Evolutionary conservation across 2,888 invertebrate species (phyloP), one percentile per base, ranked within the genome.

Genomic region (Tenthredo scrophulariae): DNA sequence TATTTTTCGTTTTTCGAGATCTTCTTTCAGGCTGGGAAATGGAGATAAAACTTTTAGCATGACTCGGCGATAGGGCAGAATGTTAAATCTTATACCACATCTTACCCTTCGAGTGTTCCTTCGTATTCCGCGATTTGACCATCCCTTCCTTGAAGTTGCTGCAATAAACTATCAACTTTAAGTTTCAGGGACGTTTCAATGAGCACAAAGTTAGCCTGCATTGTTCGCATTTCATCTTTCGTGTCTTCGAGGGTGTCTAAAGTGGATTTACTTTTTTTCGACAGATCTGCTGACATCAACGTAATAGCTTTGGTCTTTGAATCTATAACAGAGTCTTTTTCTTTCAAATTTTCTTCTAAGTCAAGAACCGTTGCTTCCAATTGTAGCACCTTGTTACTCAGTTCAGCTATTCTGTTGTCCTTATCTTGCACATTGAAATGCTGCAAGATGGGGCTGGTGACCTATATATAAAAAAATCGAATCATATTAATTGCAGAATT

Each of bases 311-410:
- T 96, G 89, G 97, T 97, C 92, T 97, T 95, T 6, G 97, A 96
- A 92, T 96, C 96, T 90, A 98, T 97, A 82, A 98, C 96, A 90
- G 97, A 96, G 93, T 97, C 97, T 92, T 97, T 97, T 93, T 97
- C 97, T 90, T 96, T 96, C 4, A 97, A 94, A 93, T 96, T 96
- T 92, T 98, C 98, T 93, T 97, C 97, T 80, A 97, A 94, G 92
- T 98, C 98, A 87, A 98, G 93, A 77, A 98, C 95, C 86, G 95
- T 95, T 10, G 96, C 95, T 93, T 98, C 97, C 92, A 97, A 94
- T 89, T 97, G 96, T 88, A 96, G 94, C n/a, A 97, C 95, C 91
- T 95, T 95, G 87, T 95, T 95, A 90, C 95, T 95, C 85, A 97
- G 94, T 90, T 97, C 96, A 58, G 95, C 91, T 85, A 97, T 95